A percentile compares a stretch with the other conserved stretches of the same genome.
These are phyloP conservation scores for Listronotus bonariensis DNA, from an alignment of 1,140 invertebrate species.

Conservation along the genomic window DNA sequence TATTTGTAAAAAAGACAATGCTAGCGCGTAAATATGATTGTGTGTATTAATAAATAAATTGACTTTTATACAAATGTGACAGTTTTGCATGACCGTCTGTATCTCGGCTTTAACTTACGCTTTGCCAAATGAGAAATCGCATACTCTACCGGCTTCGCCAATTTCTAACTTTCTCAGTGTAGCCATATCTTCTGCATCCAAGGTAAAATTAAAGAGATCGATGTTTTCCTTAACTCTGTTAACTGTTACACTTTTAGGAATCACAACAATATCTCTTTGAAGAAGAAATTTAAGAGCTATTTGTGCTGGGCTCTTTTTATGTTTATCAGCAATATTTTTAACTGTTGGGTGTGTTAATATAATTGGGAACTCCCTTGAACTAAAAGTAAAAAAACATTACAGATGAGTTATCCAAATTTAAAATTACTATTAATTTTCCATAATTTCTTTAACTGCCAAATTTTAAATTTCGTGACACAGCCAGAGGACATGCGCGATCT, in stretches of 20 bases:
- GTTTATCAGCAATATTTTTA: constrained; percentile 67
- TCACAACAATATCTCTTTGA: constrained; percentile 74
- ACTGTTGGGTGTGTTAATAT: constrained; percentile 71
- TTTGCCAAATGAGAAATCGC: constrained; percentile 67
- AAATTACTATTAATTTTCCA: no score
- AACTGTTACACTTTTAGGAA: constrained; percentile 83
- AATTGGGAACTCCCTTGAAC: constrained; percentile 63
- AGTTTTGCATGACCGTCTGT: no score
- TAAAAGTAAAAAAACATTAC: constrained; percentile 51
- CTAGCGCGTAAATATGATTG: no score
- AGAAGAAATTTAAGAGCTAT: constrained; percentile 77
- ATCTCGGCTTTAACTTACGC: no score
- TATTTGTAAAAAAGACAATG: no score
- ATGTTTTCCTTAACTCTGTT: constrained; percentile 70
- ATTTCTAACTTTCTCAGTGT: constrained; percentile 63
- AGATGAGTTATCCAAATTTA: neutral
- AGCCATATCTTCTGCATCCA: constrained; percentile 62
- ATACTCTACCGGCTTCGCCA: constrained; percentile 66
- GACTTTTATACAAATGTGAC: no score
- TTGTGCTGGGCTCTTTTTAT: constrained; percentile 77
- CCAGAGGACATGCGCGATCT: no score
- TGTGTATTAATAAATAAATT: no score
- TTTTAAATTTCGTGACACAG: no score
- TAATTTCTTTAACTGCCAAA: no score
- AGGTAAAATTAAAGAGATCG: constrained; percentile 67